Evolutionary conservation across 2,888 invertebrate species (phyloP).

Genomic region (Platerodrilus igneus): DNA sequence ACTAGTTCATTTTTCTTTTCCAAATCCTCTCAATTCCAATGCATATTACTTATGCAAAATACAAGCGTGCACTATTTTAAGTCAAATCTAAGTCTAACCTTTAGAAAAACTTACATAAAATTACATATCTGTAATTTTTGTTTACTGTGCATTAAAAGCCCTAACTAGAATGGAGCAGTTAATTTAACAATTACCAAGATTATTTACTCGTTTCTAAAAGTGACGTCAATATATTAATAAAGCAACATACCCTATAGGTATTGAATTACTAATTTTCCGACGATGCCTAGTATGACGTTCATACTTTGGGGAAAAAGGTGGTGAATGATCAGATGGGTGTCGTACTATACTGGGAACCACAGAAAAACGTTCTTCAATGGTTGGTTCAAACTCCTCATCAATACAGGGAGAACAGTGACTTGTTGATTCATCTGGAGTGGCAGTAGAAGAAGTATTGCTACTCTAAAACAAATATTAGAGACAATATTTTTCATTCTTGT

Average conservation of each 20-base stretch:
- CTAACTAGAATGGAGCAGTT: too few relatives aligned
- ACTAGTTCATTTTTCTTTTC: too few relatives aligned
- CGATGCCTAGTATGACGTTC: slow-evolving; percentile 38
- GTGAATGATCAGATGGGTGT: slow-evolving; percentile 19
- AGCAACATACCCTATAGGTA: slow-evolving; percentile 63
- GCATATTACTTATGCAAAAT: too few relatives aligned
- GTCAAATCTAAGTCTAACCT: too few relatives aligned
- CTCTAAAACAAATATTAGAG: slow-evolving; percentile 49
- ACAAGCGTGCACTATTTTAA: too few relatives aligned
- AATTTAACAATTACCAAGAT: too few relatives aligned
- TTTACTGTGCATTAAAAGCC: too few relatives aligned
- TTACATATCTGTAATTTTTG: too few relatives aligned
- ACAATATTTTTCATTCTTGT: slow-evolving; percentile 13
- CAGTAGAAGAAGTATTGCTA: slow-evolving; percentile 59
- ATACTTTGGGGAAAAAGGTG: slow-evolving; percentile 23
- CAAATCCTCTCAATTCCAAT: too few relatives aligned
- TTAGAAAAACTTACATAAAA: too few relatives aligned
- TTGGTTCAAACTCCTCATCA: slow-evolving; percentile 64
- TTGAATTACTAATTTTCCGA: slow-evolving; percentile 64
- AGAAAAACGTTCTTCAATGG: slow-evolving; percentile 34
- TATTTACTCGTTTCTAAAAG: not conserved
- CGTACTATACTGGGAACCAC: slow-evolving; percentile 15
- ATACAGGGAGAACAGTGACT: slow-evolving; percentile 56
- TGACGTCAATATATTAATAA: not conserved
- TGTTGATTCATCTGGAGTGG: slow-evolving; percentile 49